A percentile compares a stretch with the other conserved stretches of the same genome.
Conservation (phyloP, 2,888 invertebrate species). For the Xanthorhoe spadicearia region DNA sequence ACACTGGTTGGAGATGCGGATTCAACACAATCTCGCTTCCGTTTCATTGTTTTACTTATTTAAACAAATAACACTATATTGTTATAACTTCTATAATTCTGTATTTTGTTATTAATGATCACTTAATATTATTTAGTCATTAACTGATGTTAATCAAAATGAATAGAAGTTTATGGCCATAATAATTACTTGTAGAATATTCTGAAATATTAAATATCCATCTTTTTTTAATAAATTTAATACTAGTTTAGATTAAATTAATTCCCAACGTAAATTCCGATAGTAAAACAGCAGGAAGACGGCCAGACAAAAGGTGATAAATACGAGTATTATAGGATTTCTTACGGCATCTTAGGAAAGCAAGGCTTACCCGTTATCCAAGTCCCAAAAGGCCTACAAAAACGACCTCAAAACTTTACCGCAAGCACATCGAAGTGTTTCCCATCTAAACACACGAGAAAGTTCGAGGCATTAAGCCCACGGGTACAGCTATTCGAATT, state of each 20-base stretch:
- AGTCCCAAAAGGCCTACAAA: constrained; percentile 13
- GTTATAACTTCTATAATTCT: neutral
- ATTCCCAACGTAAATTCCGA: too few species aligned
- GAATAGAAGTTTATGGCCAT: too few species aligned
- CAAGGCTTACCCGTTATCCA: constrained; percentile 1
- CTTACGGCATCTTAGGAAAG: neutral
- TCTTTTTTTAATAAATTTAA: too few species aligned
- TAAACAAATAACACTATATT: neutral
- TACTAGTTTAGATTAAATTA: too few species aligned
- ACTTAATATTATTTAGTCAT: too few species aligned
- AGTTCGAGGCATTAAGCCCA: constrained; percentile 30
- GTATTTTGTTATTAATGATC: too few species aligned
- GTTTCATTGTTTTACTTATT: neutral
- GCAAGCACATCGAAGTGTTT: constrained; percentile 23
- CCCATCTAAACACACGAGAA: constrained; percentile 27
- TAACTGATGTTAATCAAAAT: too few species aligned
- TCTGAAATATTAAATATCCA: too few species aligned
- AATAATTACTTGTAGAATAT: too few species aligned
- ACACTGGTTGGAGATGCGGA: constrained; percentile 8
- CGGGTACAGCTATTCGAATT: constrained; percentile 33
- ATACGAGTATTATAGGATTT: neutral
- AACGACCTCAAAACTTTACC: constrained; percentile 19
- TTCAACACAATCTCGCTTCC: constrained; percentile 4
- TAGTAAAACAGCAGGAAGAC: too few species aligned
- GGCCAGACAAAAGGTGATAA: neutral